Evolutionary conservation across 2,888 invertebrate species (phyloP).

Genomic region (Xanthia togata): DNA sequence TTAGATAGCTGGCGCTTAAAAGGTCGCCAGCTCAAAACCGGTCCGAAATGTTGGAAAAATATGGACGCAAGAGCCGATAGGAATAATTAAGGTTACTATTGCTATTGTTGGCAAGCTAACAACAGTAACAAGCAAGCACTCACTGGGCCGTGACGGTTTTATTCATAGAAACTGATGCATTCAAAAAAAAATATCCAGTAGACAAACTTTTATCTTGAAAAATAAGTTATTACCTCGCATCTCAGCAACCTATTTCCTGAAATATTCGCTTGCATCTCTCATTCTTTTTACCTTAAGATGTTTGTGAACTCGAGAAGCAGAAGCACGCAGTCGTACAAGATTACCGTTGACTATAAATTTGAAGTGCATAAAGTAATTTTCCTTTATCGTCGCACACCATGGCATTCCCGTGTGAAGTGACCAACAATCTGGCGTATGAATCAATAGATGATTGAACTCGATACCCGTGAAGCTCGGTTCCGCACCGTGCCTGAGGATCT

Average conservation of each 20-base stretch:
- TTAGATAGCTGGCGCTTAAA: conserved; percentile 35
- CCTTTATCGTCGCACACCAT: conserved; percentile 59
- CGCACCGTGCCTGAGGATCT: conserved; percentile 78
- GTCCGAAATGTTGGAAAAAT: conserved; percentile 13
- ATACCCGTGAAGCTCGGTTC: conserved; percentile 84
- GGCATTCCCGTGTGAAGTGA: conserved; percentile 69
- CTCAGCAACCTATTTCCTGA: conserved; percentile 8
- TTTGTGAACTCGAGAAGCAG: conserved; percentile 30
- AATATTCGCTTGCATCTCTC: conserved; percentile 2
- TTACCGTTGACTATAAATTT: conserved; percentile 60
- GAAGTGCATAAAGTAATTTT: conserved; percentile 51
- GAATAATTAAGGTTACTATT: conserved; percentile 23
- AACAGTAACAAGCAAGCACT: conserved; percentile 25
- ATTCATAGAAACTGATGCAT: conserved; percentile 30
- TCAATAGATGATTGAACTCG: conserved; percentile 72
- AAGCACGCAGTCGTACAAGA: conserved; percentile 53
- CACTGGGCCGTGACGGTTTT: conserved; percentile 19
- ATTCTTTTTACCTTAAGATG: conserved; percentile 26
- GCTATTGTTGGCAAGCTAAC: conserved; percentile 33
- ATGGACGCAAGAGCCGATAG: conserved; percentile 7
- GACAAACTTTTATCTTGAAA: conserved; percentile 17
- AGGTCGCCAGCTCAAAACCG: conserved; percentile 8
- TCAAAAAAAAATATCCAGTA: conserved; percentile 11
- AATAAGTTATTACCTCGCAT: conserved; percentile 4
- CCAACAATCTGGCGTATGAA: conserved; percentile 55